A percentile compares a stretch with the other conserved stretches of the same genome.
phyloP scores from a whole-genome alignment of 2,888 invertebrate genomes.

The Pyrochroa serraticornis region DNA sequence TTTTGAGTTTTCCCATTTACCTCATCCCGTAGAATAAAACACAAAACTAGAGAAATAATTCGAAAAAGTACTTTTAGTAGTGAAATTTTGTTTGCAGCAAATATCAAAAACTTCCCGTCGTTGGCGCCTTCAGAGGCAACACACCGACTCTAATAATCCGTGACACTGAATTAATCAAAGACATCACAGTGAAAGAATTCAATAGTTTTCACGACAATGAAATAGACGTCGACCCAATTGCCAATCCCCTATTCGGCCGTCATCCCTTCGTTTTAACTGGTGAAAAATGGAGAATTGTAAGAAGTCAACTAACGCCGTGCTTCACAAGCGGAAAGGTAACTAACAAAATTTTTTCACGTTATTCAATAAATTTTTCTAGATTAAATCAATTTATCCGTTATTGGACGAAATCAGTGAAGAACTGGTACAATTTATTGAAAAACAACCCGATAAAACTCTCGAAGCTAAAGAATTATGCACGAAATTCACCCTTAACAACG shows the following conservation, averaged over 20 bases:
- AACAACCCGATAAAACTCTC: slow-evolving; percentile 43
- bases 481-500: slow-evolving; percentile 53
- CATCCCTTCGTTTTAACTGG: slow-evolving; percentile 60
- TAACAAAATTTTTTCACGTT: no score
- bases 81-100: slow-evolving; percentile 37
- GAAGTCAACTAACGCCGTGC: slow-evolving; percentile 60
- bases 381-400: slow-evolving; percentile 60
- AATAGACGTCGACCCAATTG: slow-evolving; percentile 50
- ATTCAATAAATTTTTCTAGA: slow-evolving; percentile 44
- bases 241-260: slow-evolving; percentile 58
- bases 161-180: slow-evolving; percentile 51
- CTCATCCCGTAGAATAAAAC: no score
- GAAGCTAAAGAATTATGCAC: slow-evolving; percentile 53
- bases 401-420: slow-evolving; percentile 56
- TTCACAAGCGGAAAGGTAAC: slow-evolving; percentile 60
- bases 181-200: slow-evolving; percentile 51
- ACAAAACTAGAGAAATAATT: no score
- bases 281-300: slow-evolving; percentile 59
- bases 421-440: slow-evolving; percentile 30
- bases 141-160: slow-evolving; percentile 48
- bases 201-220: slow-evolving; percentile 54
- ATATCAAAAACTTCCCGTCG: slow-evolving; percentile 46
- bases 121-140: slow-evolving; percentile 50
- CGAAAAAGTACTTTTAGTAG: no score
- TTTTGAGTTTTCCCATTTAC: no score